A percentile compares a stretch with the other conserved stretches of the same genome.
Evolutionary conservation across 2,888 invertebrate species (phyloP).

Genomic region (Nezara viridula): DNA sequence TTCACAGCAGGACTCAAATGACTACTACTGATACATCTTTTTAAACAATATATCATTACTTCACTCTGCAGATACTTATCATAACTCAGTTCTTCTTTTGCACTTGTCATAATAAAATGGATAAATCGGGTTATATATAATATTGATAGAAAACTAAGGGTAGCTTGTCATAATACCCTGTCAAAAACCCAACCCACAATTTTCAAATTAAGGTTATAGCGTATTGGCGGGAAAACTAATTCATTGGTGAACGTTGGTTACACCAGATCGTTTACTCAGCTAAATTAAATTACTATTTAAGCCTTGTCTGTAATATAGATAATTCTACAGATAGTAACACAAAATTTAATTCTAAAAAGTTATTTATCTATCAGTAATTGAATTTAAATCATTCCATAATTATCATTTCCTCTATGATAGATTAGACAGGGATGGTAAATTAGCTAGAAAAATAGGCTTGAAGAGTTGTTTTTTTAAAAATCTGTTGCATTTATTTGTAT

Average conservation of each 20-base stretch:
- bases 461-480: too few relatives aligned
- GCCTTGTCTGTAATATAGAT: too few relatives aligned
- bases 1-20: slow-evolving; percentile 20
- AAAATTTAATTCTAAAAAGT: too few relatives aligned
- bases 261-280: too few relatives aligned
- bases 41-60: neutral
- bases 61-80: slow-evolving; percentile 39
- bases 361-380: too few relatives aligned
- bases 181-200: neutral
- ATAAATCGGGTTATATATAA: neutral
- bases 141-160: neutral
- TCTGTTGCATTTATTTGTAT: neutral
- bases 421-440: too few relatives aligned
- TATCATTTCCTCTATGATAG: too few relatives aligned
- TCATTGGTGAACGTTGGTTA: too few relatives aligned
- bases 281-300: too few relatives aligned
- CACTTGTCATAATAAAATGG: neutral
- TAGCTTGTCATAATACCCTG: neutral
- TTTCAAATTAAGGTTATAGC: neutral
- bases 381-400: too few relatives aligned
- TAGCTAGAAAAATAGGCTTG: too few relatives aligned
- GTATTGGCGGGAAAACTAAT: neutral
- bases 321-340: too few relatives aligned
- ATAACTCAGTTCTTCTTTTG: neutral
- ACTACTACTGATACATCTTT: neutral